phyloP scores from a whole-genome alignment of 1,140 invertebrate species.

The Trissolcus basalis region DNA sequence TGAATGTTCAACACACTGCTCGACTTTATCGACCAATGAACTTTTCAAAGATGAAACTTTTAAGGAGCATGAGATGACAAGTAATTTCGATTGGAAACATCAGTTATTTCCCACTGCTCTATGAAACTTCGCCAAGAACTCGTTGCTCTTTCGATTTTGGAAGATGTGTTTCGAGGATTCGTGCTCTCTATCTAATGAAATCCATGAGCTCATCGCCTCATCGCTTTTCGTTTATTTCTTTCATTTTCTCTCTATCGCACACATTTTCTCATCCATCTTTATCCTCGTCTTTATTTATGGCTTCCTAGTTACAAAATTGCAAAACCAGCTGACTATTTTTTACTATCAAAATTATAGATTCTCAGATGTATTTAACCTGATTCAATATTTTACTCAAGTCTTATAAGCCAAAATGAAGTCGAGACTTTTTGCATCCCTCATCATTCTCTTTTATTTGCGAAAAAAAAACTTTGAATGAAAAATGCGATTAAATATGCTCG shows the following conservation, averaged over 20 bases:
- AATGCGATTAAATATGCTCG: too few species aligned
- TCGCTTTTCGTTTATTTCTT: constrained; percentile 32
- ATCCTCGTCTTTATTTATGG: too few species aligned
- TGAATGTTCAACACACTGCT: constrained; percentile 20
- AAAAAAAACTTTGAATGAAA: too few species aligned
- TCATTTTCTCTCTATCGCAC: not conserved
- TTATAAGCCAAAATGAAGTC: too few species aligned
- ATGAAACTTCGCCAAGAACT: constrained; percentile 24
- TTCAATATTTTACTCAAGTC: too few species aligned
- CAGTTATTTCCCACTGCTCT: constrained; percentile 46
- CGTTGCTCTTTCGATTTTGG: constrained; percentile 27
- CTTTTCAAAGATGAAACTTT: constrained; percentile 44
- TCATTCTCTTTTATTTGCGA: too few species aligned
- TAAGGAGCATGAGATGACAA: constrained; percentile 43
- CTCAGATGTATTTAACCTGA: too few species aligned
- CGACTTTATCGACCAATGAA: constrained; percentile 40
- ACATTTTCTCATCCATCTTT: too few species aligned
- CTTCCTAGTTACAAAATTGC: too few species aligned
- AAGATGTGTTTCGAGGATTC: constrained; percentile 41
- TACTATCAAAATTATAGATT: too few species aligned
- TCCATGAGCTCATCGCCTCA: constrained; percentile 36
- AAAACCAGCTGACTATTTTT: too few species aligned
- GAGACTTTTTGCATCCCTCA: too few species aligned
- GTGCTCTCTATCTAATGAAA: constrained; percentile 13
- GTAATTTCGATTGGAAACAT: constrained; percentile 51